These are phyloP conservation scores for Callospermophilus lateralis DNA, from an alignment of 2,113 vertebrate species.

Conservation along the genomic window DNA sequence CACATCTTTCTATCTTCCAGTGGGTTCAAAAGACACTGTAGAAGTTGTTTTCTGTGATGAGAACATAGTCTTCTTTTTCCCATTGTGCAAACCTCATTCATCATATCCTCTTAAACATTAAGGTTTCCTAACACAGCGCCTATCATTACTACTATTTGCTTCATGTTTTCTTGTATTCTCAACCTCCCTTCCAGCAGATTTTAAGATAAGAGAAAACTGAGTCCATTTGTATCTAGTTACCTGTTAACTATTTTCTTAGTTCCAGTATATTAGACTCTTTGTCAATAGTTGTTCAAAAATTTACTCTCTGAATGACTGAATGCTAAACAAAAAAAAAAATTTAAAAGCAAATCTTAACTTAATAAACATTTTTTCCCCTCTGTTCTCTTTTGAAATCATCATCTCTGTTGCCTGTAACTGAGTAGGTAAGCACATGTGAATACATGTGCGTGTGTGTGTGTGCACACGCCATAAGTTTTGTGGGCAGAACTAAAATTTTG, in stretches of 20 bases:
- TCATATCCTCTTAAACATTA: neutral
- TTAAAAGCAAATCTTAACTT: constrained; percentile 18
- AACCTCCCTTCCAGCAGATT: neutral
- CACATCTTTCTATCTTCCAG: neutral
- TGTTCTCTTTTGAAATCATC: neutral
- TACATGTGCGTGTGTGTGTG: too few relatives aligned
- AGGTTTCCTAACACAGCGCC: neutral
- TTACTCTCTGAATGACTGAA: neutral
- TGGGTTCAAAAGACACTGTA: neutral
- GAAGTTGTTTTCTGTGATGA: neutral
- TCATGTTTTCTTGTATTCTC: neutral
- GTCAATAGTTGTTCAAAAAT: neutral
- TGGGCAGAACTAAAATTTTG: constrained; percentile 45
- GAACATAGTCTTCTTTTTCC: neutral
- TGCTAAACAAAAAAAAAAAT: neutral
- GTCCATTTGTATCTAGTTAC: neutral
- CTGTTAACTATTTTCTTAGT: neutral
- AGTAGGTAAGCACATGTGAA: neutral
- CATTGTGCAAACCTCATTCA: neutral
- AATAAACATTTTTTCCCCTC: neutral
- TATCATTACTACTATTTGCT: neutral
- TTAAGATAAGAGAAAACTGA: neutral
- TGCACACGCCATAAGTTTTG: neutral
- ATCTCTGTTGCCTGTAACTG: neutral
- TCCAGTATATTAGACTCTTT: neutral